Evolutionary conservation across 2,113 vertebrate genomes (phyloP).

Genomic region (Pandion haliaetus): DNA sequence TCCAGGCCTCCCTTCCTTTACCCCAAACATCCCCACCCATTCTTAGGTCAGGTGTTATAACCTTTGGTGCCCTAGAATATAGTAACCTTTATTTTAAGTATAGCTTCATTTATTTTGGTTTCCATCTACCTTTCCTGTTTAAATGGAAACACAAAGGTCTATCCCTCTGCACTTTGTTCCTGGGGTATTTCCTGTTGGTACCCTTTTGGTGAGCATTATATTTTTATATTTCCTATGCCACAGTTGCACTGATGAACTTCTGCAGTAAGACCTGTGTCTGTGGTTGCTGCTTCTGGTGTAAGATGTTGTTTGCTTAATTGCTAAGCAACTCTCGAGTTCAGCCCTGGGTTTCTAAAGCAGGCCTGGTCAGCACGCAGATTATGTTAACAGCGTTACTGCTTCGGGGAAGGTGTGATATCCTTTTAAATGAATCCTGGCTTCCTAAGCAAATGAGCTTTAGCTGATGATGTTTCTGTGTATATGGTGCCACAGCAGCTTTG

Average conservation of each 20-base stretch:
- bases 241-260: neutral
- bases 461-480: neutral
- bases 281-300: neutral
- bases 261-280: neutral
- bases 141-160: constrained; percentile 25
- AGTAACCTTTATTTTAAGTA: constrained; percentile 39
- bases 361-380: neutral
- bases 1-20: constrained; percentile 66
- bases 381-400: neutral
- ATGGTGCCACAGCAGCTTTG: neutral
- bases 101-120: constrained; percentile 61
- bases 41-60: constrained; percentile 62
- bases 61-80: neutral
- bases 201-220: neutral
- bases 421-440: neutral
- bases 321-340: neutral
- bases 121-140: constrained; percentile 71
- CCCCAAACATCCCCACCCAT: constrained; percentile 53
- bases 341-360: neutral
- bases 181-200: neutral
- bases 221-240: neutral
- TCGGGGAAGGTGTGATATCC: neutral
- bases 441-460: neutral
- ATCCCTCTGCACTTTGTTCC: neutral
- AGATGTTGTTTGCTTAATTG: neutral